Evolutionary conservation across 2,113 vertebrate genomes (phyloP).

Genomic region (Podocnemis expansa): DNA sequence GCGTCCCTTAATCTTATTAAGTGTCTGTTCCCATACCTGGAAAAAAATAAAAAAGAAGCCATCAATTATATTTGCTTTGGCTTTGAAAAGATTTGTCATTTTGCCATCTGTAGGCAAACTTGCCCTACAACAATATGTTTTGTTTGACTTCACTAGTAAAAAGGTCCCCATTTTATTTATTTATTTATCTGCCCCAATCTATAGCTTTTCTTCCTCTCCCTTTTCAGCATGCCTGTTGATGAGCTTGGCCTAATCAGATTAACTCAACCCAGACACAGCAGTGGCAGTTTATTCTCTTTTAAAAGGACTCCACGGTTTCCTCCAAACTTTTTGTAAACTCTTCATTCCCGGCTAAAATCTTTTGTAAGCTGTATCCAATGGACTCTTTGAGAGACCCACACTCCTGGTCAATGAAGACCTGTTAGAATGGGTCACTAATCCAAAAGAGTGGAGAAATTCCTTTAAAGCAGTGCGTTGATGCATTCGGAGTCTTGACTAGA

Average conservation of each 20-base stretch:
- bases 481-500: slow-evolving; percentile 81
- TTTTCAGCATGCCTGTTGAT: slow-evolving; percentile 88
- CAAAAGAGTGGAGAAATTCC: slow-evolving; percentile 80
- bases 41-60: slow-evolving; percentile 27
- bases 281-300: slow-evolving; percentile 89
- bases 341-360: slow-evolving; percentile 81
- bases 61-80: slow-evolving; percentile 83
- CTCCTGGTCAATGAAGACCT: slow-evolving; percentile 83
- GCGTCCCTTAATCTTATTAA: slow-evolving; percentile 80
- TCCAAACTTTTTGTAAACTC: slow-evolving; percentile 85
- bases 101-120: slow-evolving; percentile 89
- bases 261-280: slow-evolving; percentile 90
- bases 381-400: slow-evolving; percentile 85
- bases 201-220: slow-evolving; percentile 79
- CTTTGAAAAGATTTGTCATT: slow-evolving; percentile 83
- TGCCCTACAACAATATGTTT: slow-evolving; percentile 81
- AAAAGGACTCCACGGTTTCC: slow-evolving; percentile 84
- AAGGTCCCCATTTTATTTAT: slow-evolving; percentile 65
- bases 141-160: slow-evolving; percentile 83
- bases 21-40: slow-evolving; percentile 82
- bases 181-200: slow-evolving; percentile 71
- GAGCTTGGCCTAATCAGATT: slow-evolving; percentile 97
- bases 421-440: slow-evolving; percentile 93
- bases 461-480: slow-evolving; percentile 86
- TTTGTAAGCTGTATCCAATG: slow-evolving; percentile 85